phyloP scores from a whole-genome alignment of 2,888 invertebrate genomes.

The Harmothoe impar region DNA sequence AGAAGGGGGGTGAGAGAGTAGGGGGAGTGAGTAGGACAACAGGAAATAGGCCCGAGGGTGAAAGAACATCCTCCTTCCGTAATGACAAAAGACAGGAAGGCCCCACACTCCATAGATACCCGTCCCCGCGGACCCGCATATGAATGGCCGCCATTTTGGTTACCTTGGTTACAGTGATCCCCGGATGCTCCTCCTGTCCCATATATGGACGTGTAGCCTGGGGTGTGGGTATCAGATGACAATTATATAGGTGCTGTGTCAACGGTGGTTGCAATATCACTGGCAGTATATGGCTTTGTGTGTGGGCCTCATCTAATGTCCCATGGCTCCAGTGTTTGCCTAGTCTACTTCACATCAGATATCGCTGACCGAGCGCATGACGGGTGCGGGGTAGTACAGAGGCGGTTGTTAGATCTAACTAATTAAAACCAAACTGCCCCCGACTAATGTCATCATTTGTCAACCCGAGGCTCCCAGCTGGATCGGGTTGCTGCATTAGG shows the following conservation, averaged over 20 bases:
- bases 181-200: neutral
- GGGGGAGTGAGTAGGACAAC: neutral
- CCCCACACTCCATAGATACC: neutral
- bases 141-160: neutral
- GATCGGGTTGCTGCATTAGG: neutral
- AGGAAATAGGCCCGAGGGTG: neutral
- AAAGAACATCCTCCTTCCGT: neutral
- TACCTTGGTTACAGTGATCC: constrained; percentile 5
- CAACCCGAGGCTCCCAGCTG: neutral
- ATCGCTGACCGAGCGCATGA: neutral
- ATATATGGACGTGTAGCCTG: neutral
- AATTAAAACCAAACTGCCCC: constrained; percentile 34
- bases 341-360: neutral
- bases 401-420: neutral
- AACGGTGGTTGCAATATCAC: neutral
- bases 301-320: neutral
- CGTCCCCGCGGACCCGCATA: neutral
- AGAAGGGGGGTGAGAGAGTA: neutral
- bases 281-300: neutral
- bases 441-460: constrained; percentile 26
- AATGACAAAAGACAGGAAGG: neutral
- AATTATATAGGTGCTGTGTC: constrained; percentile 32
- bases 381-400: neutral
- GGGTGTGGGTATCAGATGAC: constrained; percentile 19
- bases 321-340: neutral